These are phyloP conservation scores for Gymnoscelis rufifasciata DNA, from an alignment of 2,888 invertebrate genomes.

Conservation along the genomic window DNA sequence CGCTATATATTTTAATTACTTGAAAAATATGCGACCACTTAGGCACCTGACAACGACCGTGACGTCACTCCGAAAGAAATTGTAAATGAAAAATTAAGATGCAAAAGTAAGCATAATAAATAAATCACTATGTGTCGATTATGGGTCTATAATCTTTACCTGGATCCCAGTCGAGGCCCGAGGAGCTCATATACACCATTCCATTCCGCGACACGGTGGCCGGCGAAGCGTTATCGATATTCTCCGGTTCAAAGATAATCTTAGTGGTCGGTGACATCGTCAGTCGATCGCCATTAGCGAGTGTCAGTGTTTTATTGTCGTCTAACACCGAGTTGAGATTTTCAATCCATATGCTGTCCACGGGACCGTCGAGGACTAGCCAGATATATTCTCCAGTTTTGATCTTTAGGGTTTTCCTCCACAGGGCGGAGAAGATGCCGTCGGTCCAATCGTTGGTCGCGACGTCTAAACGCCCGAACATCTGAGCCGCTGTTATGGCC, in stretches of 20 bases:
- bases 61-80: no score
- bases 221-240: slow-evolving; percentile 98
- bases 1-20: no score
- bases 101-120: no score
- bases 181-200: slow-evolving; percentile 98
- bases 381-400: slow-evolving; percentile 94
- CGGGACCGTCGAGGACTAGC: slow-evolving; percentile 97
- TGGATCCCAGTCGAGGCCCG: slow-evolving; percentile 95
- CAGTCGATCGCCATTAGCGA: slow-evolving; percentile 96
- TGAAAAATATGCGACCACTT: no score
- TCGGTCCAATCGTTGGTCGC: slow-evolving; percentile 99
- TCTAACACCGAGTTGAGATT: slow-evolving; percentile 98
- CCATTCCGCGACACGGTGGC: slow-evolving; percentile 97
- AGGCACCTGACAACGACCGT: no score
- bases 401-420: slow-evolving; percentile 94
- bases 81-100: no score
- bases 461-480: slow-evolving; percentile 97
- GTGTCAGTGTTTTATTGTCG: slow-evolving; percentile 95
- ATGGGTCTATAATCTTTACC: slow-evolving; percentile 65
- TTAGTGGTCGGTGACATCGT: slow-evolving; percentile 97
- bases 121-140: no score
- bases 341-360: slow-evolving; percentile 99
- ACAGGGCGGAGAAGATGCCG: slow-evolving; percentile 97
- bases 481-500: slow-evolving; percentile 97
- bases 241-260: slow-evolving; percentile 97